phyloP scores from a whole-genome alignment of 1,140 invertebrate genomes.

The Heliconius melpomene region DNA sequence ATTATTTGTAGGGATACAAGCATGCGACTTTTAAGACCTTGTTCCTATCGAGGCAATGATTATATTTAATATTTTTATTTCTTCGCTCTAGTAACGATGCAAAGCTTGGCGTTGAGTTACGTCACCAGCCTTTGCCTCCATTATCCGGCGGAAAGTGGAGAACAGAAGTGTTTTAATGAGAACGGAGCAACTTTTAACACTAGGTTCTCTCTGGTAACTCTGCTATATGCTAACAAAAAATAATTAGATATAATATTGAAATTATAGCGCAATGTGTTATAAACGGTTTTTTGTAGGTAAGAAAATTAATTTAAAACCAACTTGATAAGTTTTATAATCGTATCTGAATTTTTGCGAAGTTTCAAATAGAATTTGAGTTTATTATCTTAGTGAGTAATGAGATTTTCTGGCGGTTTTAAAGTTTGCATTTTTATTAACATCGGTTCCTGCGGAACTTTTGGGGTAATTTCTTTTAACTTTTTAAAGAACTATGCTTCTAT shows the following conservation, averaged over 20 bases:
- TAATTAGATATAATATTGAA: neutral
- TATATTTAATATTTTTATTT: too few species aligned
- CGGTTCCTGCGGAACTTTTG: neutral
- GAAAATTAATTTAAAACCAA: neutral
- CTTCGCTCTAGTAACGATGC: too few species aligned
- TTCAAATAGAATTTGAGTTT: constrained; percentile 2
- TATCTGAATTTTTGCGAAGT: constrained; percentile 3
- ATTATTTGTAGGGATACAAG: too few species aligned
- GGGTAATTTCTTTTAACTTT: neutral
- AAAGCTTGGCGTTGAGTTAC: too few species aligned
- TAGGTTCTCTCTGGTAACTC: too few species aligned
- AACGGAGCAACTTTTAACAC: too few species aligned
- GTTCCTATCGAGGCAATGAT: too few species aligned
- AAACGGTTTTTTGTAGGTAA: neutral
- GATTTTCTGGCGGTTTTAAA: constrained; percentile 3
- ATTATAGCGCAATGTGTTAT: neutral
- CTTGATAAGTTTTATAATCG: neutral
- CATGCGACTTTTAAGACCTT: too few species aligned
- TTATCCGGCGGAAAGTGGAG: too few species aligned
- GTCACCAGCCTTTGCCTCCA: too few species aligned
- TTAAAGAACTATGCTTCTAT: neutral
- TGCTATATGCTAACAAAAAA: too few species aligned
- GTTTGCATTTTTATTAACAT: constrained; percentile 6
- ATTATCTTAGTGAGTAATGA: constrained; percentile 9
- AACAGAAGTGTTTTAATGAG: too few species aligned